A percentile compares a stretch with the other conserved stretches of the same genome.
These are phyloP conservation scores for Crypturellus undulatus DNA, from an alignment of 2,113 vertebrate species.

Conservation along the genomic window DNA sequence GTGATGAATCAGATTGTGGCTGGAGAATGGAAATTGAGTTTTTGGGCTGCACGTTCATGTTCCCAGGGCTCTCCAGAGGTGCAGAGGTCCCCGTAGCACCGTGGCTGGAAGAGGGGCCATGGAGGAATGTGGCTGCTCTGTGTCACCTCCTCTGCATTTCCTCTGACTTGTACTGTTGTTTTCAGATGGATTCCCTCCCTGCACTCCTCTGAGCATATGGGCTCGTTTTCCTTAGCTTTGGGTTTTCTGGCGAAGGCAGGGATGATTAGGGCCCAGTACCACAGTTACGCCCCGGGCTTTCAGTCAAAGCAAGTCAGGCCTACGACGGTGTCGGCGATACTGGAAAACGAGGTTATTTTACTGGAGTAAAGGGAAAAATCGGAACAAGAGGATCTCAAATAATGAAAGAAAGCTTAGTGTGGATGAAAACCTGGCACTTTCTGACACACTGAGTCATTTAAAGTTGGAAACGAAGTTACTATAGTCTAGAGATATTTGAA, in stretches of 20 bases:
- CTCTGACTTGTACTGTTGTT: constrained; percentile 2
- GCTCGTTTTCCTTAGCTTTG: neutral
- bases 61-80: neutral
- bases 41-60: neutral
- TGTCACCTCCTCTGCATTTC: neutral
- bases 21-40: neutral
- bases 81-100: fast-evolving
- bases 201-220: neutral
- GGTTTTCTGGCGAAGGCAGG: neutral
- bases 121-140: neutral
- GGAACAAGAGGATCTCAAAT: constrained; percentile 24
- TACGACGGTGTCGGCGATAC: neutral
- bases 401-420: constrained; percentile 22
- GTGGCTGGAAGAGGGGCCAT: neutral
- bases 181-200: constrained; percentile 19
- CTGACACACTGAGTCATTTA: constrained; percentile 12
- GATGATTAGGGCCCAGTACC: neutral
- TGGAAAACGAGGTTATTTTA: constrained; percentile 38
- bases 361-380: constrained; percentile 19
- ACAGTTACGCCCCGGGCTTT: neutral
- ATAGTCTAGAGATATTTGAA: constrained; percentile 39
- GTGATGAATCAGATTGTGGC: neutral
- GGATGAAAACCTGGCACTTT: constrained; percentile 46
- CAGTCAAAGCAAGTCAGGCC: constrained; percentile 5
- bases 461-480: constrained; percentile 41